Conservation (phyloP, 2,797 vertebrate species). For the Heliangelus exortis region DNA sequence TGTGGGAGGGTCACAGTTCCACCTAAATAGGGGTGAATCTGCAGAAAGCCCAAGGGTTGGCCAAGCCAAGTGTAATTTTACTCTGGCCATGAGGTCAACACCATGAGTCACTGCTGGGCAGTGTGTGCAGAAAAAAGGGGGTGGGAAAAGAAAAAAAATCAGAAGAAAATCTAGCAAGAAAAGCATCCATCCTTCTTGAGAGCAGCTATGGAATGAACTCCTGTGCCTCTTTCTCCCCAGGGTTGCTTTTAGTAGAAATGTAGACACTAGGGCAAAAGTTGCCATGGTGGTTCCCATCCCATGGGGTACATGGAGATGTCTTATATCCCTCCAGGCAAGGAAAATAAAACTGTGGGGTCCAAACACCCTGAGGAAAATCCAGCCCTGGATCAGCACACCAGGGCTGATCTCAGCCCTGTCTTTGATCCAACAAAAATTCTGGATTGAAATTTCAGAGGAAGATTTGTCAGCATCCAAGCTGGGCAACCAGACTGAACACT, state of each 20-base stretch:
- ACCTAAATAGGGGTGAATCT: not conserved
- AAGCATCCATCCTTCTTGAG: not conserved
- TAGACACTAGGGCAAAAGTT: not conserved
- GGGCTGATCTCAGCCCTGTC: conserved; percentile 35
- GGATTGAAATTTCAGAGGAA: not conserved
- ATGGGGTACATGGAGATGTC: not conserved
- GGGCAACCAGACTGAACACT: not conserved
- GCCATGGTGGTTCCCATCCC: not conserved
- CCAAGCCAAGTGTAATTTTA: not conserved
- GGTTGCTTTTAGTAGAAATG: not conserved
- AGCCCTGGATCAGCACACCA: not conserved
- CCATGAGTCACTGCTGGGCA: conserved; percentile 49
- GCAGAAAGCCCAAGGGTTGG: not conserved
- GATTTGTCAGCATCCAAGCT: not conserved
- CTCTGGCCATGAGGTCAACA: conserved; percentile 14
- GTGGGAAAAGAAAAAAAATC: not conserved
- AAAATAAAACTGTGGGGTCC: not conserved
- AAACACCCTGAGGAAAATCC: conserved; percentile 8
- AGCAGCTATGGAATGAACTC: not conserved
- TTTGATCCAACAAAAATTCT: conserved; percentile 33
- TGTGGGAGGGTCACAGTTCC: not conserved
- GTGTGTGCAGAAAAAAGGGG: not conserved
- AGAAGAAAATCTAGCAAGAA: not conserved
- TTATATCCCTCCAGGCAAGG: not conserved
- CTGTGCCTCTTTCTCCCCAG: not conserved